Conservation (phyloP, 2,888 invertebrate genomes). For the Antheraea assamensis region DNA sequence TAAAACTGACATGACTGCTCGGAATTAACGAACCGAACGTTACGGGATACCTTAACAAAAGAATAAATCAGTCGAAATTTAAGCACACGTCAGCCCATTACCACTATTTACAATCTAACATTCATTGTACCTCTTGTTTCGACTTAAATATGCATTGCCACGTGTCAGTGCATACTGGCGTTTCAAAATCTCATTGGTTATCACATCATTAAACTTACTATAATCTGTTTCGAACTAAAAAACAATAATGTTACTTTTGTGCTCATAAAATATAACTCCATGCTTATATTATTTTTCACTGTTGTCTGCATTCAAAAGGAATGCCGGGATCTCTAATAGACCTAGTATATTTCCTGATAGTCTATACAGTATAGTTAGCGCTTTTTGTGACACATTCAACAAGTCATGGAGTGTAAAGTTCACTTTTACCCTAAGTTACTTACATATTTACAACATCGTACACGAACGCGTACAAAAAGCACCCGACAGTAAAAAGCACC, state of each 20-base stretch:
- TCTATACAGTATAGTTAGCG: constrained; percentile 29
- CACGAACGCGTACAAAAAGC: constrained; percentile 78
- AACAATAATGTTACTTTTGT: constrained; percentile 71
- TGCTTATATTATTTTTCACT: constrained; percentile 10
- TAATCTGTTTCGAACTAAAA: constrained; percentile 74
- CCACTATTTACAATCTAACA: constrained; percentile 63
- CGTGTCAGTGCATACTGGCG: constrained; percentile 55
- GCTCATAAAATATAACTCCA: constrained; percentile 59
- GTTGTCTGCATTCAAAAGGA: constrained; percentile 16
- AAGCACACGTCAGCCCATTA: constrained; percentile 66
- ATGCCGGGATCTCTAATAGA: constrained; percentile 16
- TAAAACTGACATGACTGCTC: constrained; percentile 58
- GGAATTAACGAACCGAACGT: constrained; percentile 43
- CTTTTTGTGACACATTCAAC: constrained; percentile 62
- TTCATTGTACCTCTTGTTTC: constrained; percentile 77
- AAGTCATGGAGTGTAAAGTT: constrained; percentile 69
- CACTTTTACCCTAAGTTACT: constrained; percentile 65
- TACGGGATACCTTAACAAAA: constrained; percentile 50
- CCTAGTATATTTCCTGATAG: constrained; percentile 25
- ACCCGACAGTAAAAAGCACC: constrained; percentile 81
- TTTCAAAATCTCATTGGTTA: constrained; percentile 79
- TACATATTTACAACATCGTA: constrained; percentile 77
- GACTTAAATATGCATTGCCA: constrained; percentile 67
- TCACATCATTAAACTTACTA: constrained; percentile 80
- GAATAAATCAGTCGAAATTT: constrained; percentile 62